Conservation (phyloP, 2,888 invertebrate genomes). For the Drosophila fungiperda region DNA sequence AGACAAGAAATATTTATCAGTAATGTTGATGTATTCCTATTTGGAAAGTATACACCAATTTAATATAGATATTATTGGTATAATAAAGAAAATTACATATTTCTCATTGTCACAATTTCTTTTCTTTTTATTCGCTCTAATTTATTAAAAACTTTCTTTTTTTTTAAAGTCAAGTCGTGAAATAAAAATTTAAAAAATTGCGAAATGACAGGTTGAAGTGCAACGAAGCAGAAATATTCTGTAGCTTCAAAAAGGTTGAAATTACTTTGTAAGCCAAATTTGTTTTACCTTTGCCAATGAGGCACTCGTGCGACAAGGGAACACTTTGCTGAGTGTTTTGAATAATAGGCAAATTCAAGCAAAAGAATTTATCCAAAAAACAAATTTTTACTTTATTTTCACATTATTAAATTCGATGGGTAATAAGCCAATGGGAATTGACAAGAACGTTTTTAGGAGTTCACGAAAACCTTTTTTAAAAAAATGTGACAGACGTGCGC, state of each 20-base stretch:
- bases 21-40: background rate
- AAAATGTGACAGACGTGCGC: conserved; percentile 5
- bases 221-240: conserved; percentile 45
- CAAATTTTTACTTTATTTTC: conserved; percentile 21
- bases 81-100: background rate
- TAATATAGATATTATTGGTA: background rate
- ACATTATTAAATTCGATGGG: conserved; percentile 39
- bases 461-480: conserved; percentile 20
- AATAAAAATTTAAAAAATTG: conserved; percentile 17
- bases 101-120: background rate
- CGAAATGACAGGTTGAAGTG: conserved; percentile 28
- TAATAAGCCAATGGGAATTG: conserved; percentile 50
- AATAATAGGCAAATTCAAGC: conserved; percentile 41
- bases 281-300: conserved; percentile 33
- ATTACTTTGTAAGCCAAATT: conserved; percentile 53
- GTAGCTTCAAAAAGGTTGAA: conserved; percentile 45
- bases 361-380: conserved; percentile 6
- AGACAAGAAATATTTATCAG: background rate
- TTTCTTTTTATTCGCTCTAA: background rate
- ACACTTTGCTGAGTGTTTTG: conserved; percentile 42
- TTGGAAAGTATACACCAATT: background rate
- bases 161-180: background rate
- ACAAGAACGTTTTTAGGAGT: conserved; percentile 20
- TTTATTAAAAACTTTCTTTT: background rate
- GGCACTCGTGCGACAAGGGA: conserved; percentile 68